A percentile compares a stretch with the other conserved stretches of the same genome.
Conservation (phyloP, 2,888 invertebrate species). For the Nudaria mundana region DNA sequence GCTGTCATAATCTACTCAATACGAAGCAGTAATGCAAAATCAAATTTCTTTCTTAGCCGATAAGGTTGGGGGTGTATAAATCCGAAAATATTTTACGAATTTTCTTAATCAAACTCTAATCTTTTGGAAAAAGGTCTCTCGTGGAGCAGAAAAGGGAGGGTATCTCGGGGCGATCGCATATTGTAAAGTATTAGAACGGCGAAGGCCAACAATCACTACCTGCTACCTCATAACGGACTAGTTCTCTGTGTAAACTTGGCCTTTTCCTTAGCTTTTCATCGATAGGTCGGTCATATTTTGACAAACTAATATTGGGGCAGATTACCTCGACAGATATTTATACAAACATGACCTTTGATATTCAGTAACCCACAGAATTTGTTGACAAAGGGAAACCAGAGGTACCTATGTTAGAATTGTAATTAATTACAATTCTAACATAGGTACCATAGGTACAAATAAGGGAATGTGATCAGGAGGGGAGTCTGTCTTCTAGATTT, state of each 20-base stretch:
- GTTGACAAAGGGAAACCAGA: too few species aligned
- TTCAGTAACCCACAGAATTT: constrained; percentile 5
- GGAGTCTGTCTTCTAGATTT: too few species aligned
- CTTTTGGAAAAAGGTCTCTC: constrained; percentile 37
- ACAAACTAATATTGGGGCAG: constrained; percentile 47
- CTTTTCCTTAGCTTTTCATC: constrained; percentile 37
- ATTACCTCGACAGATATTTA: constrained; percentile 32
- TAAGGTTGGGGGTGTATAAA: too few species aligned
- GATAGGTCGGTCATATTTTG: constrained; percentile 42
- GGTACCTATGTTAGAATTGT: too few species aligned
- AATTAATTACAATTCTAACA: too few species aligned
- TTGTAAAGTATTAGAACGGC: constrained; percentile 41
- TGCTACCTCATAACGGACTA: constrained; percentile 27
- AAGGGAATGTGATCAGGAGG: too few species aligned
- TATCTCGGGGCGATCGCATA: constrained; percentile 36
- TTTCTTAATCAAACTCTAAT: constrained; percentile 38
- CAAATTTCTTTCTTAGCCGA: too few species aligned
- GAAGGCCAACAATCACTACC: constrained; percentile 28
- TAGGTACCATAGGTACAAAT: too few species aligned
- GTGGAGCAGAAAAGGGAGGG: constrained; percentile 18
- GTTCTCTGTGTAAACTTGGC: constrained; percentile 25
- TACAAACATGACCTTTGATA: constrained; percentile 28
- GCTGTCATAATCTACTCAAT: too few species aligned
- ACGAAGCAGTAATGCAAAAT: constrained; percentile 1
- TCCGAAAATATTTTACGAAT: constrained; percentile 28